A percentile compares a stretch with the other conserved stretches of the same genome.
phyloP scores from a whole-genome alignment of 1,140 invertebrate species.

The Trichonephila clavipes region DNA sequence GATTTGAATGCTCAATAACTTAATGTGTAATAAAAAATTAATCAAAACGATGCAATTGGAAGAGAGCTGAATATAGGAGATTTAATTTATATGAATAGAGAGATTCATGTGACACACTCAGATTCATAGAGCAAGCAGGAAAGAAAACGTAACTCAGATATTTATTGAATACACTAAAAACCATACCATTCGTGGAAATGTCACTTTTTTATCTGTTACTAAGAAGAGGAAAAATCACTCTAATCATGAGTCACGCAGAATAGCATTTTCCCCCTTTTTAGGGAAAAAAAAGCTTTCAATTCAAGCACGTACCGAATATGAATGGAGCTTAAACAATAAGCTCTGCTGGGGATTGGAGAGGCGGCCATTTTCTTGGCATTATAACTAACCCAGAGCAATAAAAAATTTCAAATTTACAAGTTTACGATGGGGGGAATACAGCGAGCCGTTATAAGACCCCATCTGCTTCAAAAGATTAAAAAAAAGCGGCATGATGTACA shows the following conservation, averaged over 20 bases:
- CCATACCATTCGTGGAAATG: conserved; percentile 38
- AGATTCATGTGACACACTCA: conserved; percentile 39
- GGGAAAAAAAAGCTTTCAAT: conserved; percentile 65
- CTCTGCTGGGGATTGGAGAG: conserved; percentile 72
- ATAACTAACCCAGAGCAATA: conserved; percentile 76
- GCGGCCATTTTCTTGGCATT: conserved; percentile 75
- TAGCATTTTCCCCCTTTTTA: conserved; percentile 10
- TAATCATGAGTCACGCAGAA: conserved; percentile 73
- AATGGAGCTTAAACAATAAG: conserved; percentile 76
- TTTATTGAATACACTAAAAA: conserved; percentile 18
- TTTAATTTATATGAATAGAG: conserved; percentile 7
- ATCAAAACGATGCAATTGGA: background rate
- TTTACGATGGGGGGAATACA: conserved; percentile 54
- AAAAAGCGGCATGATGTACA: conserved; percentile 55
- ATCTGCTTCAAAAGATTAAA: conserved; percentile 74
- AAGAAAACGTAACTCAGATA: conserved; percentile 27
- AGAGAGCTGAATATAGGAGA: background rate
- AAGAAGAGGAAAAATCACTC: conserved; percentile 60
- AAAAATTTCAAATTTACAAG: conserved; percentile 77
- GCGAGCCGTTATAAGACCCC: conserved; percentile 75
- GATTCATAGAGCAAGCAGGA: conserved; percentile 2
- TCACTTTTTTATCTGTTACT: conserved; percentile 69
- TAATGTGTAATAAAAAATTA: background rate
- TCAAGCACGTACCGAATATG: conserved; percentile 74
- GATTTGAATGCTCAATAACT: too few relatives aligned